phyloP scores from a whole-genome alignment of 2,113 vertebrate genomes.

The Cyprinus carpio region DNA sequence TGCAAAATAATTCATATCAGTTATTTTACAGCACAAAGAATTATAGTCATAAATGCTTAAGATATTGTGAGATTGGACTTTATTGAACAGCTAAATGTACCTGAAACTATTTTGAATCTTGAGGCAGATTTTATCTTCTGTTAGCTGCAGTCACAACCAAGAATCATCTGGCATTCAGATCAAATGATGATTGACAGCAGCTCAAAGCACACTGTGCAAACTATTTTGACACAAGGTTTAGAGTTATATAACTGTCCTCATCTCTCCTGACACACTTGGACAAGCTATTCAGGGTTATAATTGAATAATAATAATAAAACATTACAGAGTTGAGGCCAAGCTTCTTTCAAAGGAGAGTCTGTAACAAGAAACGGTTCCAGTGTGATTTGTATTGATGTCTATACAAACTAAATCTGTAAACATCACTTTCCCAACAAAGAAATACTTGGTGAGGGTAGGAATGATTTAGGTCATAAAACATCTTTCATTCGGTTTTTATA shows the following conservation, averaged over 20 bases:
- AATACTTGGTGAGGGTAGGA: not conserved
- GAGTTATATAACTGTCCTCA: not conserved
- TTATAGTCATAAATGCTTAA: slow-evolving; percentile 6
- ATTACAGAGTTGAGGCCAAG: not conserved
- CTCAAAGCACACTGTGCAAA: not conserved
- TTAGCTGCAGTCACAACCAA: not conserved
- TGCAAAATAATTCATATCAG: not conserved
- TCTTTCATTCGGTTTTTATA: too few relatives aligned
- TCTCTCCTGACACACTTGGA: not conserved
- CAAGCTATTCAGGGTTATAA: not conserved
- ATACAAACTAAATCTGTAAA: not conserved
- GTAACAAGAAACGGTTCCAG: not conserved
- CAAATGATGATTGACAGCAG: not conserved
- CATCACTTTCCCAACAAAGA: not conserved
- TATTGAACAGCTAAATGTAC: not conserved
- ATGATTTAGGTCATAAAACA: too few relatives aligned
- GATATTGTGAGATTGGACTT: not conserved
- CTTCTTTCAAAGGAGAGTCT: not conserved
- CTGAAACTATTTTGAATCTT: not conserved
- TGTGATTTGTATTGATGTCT: not conserved
- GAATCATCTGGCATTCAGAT: not conserved
- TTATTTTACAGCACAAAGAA: not conserved
- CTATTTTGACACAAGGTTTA: not conserved
- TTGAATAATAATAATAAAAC: not conserved
- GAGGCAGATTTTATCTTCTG: not conserved